These are phyloP conservation scores for Phaetusa simplex DNA, from an alignment of 2,113 vertebrate genomes.

Conservation along the genomic window DNA sequence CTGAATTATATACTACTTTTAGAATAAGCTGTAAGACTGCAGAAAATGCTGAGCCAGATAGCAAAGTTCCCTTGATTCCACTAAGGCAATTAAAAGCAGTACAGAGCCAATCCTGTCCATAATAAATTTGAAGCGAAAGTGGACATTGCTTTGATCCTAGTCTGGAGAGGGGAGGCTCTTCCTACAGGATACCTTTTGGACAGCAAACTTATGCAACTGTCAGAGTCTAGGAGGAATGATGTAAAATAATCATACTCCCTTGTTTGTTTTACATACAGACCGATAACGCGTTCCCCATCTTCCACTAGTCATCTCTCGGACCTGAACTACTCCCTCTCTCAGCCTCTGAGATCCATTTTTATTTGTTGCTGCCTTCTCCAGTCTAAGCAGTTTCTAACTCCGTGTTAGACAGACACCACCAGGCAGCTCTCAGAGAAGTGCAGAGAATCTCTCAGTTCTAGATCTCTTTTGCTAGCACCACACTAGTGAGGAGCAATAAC, in stretches of 20 bases:
- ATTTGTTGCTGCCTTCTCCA: background rate
- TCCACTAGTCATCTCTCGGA: background rate
- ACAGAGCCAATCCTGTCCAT: background rate
- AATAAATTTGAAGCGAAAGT: background rate
- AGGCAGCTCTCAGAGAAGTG: background rate
- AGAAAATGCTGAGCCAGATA: background rate
- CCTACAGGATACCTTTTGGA: background rate
- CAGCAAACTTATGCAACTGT: background rate
- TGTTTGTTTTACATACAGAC: background rate
- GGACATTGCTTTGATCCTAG: background rate
- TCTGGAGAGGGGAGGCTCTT: background rate
- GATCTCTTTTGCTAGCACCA: background rate
- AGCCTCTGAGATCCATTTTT: background rate
- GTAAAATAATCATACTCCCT: background rate
- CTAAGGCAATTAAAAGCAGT: background rate
- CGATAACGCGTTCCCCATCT: rapidly evolving
- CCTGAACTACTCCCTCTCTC: background rate
- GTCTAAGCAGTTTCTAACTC: background rate
- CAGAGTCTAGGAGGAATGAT: background rate
- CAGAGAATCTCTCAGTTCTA: background rate
- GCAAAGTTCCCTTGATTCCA: background rate
- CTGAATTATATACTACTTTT: background rate
- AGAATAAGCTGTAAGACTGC: background rate
- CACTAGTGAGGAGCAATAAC: background rate
- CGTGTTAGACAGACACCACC: background rate